Percentiles rank a stretch among this genome's conserved stretches.
Evolutionary conservation across 2,888 invertebrate genomes (phyloP).

Genomic region (Aspidapion aeneum): DNA sequence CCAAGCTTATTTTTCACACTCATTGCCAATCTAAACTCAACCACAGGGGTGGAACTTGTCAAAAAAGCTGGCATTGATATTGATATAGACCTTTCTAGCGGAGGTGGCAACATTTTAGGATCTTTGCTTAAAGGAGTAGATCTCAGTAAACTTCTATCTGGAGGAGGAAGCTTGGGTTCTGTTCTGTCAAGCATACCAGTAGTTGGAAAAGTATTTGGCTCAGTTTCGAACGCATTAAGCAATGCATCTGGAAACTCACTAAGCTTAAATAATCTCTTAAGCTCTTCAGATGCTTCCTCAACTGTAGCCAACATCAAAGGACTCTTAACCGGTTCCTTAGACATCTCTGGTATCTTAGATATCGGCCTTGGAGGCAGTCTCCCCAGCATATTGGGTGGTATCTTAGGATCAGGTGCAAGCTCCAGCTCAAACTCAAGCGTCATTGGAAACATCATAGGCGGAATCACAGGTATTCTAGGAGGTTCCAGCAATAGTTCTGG

Average conservation of each 20-base stretch:
- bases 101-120: constrained; percentile 3
- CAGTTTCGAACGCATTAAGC: constrained; percentile 12
- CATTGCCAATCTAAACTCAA: constrained; percentile 14
- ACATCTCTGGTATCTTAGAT: not conserved
- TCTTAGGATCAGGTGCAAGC: not conserved
- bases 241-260: constrained; percentile 11
- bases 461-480: not conserved
- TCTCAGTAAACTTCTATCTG: constrained; percentile 10
- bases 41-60: constrained; percentile 19
- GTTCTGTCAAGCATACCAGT: constrained; percentile 19
- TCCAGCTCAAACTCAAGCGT: not conserved
- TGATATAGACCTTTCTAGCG: constrained; percentile 1
- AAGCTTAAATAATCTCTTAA: constrained; percentile 9
- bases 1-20: constrained; percentile 18
- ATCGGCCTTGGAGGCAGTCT: not conserved
- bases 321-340: constrained; percentile 11
- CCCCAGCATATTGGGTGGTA: not conserved
- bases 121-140: constrained; percentile 14
- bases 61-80: constrained; percentile 15
- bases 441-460: not conserved
- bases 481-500: constrained; percentile 7
- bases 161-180: constrained; percentile 9
- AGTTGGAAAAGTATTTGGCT: constrained; percentile 15
- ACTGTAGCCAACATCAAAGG: constrained; percentile 6
- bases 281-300: not conserved